Conservation (phyloP, 1,140 invertebrate genomes). For the Macrosteles quadrilineatus region DNA sequence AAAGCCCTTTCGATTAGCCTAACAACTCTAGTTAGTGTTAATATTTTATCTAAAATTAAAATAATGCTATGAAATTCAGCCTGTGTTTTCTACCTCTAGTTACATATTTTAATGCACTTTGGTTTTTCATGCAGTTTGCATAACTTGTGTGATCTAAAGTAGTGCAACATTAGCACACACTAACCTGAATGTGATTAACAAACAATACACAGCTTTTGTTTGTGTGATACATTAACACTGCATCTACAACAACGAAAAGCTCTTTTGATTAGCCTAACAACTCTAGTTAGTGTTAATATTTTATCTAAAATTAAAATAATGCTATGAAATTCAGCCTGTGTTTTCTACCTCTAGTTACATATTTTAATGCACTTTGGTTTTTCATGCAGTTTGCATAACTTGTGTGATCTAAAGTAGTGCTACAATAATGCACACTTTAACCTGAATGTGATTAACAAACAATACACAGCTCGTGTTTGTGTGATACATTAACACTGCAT, state of each 20-base stretch:
- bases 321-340: no score
- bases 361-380: conserved; percentile 12
- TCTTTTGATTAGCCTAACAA: no score
- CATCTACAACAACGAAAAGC: no score
- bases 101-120: conserved; percentile 1
- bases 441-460: background rate
- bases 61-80: no score
- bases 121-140: conserved; percentile 16
- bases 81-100: no score
- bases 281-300: no score
- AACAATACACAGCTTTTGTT: conserved; percentile 17
- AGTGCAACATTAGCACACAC: conserved; percentile 15
- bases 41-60: no score
- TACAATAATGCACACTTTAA: conserved; percentile 10
- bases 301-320: no score
- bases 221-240: conserved; percentile 16
- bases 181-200: background rate
- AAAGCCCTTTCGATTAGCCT: no score
- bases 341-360: no score
- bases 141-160: conserved; percentile 13
- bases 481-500: conserved; percentile 20
- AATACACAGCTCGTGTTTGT: conserved; percentile 22
- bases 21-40: no score
- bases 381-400: conserved; percentile 11
- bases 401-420: conserved; percentile 17